Percentiles rank a stretch among this genome's conserved stretches.
phyloP scores from a whole-genome alignment of 2,888 invertebrate genomes.

The Portevinia maculata region DNA sequence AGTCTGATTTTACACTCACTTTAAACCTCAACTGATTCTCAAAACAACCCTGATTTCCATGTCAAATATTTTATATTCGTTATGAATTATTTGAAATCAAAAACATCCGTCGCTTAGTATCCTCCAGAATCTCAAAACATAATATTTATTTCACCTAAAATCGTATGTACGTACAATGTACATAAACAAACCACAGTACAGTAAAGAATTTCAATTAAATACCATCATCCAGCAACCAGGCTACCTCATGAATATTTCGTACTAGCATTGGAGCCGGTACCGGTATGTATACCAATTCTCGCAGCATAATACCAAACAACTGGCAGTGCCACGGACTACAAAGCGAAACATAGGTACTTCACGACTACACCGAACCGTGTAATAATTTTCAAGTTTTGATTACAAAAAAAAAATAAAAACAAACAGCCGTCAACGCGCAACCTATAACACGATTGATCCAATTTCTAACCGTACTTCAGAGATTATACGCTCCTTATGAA shows the following conservation, averaged over 20 bases:
- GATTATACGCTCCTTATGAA: slow-evolving; percentile 70
- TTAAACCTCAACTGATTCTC: too few relatives aligned
- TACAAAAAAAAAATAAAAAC: slow-evolving; percentile 15
- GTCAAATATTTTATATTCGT: slow-evolving; percentile 1
- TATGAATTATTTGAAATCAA: slow-evolving; percentile 11
- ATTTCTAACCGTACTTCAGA: slow-evolving; percentile 65
- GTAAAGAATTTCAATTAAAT: slow-evolving; percentile 8
- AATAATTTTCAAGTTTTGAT: slow-evolving; percentile 40
- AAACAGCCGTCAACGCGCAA: slow-evolving; percentile 37
- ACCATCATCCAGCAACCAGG: slow-evolving; percentile 3
- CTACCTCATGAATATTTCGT: slow-evolving; percentile 13
- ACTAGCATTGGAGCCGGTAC: background rate
- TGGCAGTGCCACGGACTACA: background rate
- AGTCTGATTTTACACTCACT: too few relatives aligned
- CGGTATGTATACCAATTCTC: background rate
- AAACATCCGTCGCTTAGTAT: slow-evolving; percentile 7
- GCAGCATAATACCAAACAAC: slow-evolving; percentile 5
- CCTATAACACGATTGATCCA: slow-evolving; percentile 47
- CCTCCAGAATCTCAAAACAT: background rate
- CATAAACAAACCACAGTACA: background rate
- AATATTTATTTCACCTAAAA: slow-evolving; percentile 15
- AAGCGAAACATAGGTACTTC: background rate
- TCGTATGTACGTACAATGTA: too few relatives aligned
- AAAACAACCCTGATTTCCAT: background rate
- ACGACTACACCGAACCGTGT: slow-evolving; percentile 15